Conservation (phyloP, 1,140 invertebrate genomes). For the Drosophila gunungcola region DNA sequence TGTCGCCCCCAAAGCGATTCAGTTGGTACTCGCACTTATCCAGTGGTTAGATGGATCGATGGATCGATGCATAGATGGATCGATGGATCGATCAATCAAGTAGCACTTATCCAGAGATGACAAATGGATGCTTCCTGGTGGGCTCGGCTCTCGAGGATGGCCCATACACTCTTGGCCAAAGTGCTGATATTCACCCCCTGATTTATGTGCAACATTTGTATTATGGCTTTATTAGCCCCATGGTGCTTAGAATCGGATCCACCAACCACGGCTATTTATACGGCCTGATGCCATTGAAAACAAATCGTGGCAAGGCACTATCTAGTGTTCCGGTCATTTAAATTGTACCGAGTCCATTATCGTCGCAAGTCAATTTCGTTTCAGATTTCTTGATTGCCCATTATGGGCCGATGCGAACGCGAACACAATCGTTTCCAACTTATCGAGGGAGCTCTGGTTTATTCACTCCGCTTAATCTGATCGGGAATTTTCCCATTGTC, state of each 20-base stretch:
- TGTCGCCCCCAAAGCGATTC: conserved; percentile 18
- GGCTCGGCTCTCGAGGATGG: not conserved
- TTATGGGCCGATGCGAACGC: conserved; percentile 4
- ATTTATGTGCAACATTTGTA: conserved; percentile 1
- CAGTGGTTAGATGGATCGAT: not conserved
- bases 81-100: conserved; percentile 40
- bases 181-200: not conserved
- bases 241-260: conserved; percentile 5
- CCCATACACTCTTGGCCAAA: not conserved
- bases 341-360: conserved; percentile 23
- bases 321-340: conserved; percentile 8
- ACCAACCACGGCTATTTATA: not conserved
- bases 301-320: conserved; percentile 1
- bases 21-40: not conserved
- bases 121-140: conserved; percentile 9
- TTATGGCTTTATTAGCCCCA: conserved; percentile 11
- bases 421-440: conserved; percentile 10
- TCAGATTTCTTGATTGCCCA: conserved; percentile 13
- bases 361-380: conserved; percentile 19
- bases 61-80: conserved; percentile 18
- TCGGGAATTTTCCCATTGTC: conserved; percentile 8
- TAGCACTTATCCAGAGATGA: conserved; percentile 15
- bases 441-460: not conserved
- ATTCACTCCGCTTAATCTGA: conserved; percentile 10
- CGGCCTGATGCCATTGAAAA: not conserved